These are phyloP conservation scores for Athrips mouffetella DNA, from an alignment of 2,888 invertebrate species.

Conservation along the genomic window DNA sequence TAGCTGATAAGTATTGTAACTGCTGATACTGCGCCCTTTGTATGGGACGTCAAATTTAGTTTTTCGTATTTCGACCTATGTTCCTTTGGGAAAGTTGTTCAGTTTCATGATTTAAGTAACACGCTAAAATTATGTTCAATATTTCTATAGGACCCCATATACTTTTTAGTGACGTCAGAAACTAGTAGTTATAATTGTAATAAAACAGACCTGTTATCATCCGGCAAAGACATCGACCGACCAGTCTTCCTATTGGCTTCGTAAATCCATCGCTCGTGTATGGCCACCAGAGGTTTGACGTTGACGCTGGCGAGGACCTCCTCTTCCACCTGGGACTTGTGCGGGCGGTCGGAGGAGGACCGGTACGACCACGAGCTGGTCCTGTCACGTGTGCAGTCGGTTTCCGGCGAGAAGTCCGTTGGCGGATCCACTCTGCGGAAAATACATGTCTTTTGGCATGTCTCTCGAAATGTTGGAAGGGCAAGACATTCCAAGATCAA, in stretches of 20 bases:
- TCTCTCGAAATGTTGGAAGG: too few species aligned
- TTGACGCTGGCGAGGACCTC: constrained; percentile 56
- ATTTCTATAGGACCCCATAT: too few species aligned
- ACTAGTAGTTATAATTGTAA: too few species aligned
- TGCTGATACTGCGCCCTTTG: too few species aligned
- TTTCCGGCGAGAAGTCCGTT: constrained; percentile 41
- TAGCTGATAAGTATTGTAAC: too few species aligned
- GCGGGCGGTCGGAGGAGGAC: constrained; percentile 22
- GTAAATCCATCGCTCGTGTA: constrained; percentile 71
- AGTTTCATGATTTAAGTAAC: too few species aligned
- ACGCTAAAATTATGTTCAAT: too few species aligned
- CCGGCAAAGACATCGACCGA: constrained; percentile 63
- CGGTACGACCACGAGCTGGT: constrained; percentile 46
- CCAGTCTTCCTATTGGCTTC: constrained; percentile 63
- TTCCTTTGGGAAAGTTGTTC: too few species aligned
- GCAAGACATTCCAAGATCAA: too few species aligned
- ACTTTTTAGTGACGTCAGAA: too few species aligned
- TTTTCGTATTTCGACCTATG: too few species aligned
- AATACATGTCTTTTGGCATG: background rate
- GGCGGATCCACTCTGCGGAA: constrained; percentile 39
- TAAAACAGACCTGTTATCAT: constrained; percentile 60
- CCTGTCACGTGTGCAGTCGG: constrained; percentile 34
- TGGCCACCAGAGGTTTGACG: constrained; percentile 69
- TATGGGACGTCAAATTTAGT: too few species aligned
- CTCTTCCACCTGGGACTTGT: constrained; percentile 44